Evolutionary conservation across 2,797 vertebrate genomes (phyloP).

Genomic region (Intellagama lesueurii): DNA sequence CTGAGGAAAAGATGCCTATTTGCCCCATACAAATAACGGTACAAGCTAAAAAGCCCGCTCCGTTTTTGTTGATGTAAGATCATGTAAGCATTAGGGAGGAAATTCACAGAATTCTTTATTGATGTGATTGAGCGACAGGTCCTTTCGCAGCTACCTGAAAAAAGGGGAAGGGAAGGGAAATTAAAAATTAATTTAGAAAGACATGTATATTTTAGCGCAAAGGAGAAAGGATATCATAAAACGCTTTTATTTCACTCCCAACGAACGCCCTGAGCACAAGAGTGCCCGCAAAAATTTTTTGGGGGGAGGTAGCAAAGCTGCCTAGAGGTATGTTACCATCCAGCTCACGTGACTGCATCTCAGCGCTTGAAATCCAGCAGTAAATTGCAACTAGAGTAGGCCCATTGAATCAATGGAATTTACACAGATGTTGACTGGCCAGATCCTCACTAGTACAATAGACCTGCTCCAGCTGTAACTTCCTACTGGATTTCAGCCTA

Average conservation of each 20-base stretch:
- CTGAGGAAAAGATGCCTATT: slow-evolving; percentile 43
- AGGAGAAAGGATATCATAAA: neutral
- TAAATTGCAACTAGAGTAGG: too few relatives aligned
- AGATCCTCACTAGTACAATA: too few relatives aligned
- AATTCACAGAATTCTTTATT: neutral
- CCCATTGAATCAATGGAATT: too few relatives aligned
- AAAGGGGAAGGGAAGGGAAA: neutral
- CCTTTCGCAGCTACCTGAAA: neutral
- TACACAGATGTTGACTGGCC: too few relatives aligned
- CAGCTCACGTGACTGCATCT: too few relatives aligned
- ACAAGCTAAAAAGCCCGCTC: neutral
- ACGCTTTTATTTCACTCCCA: neutral
- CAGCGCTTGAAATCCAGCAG: too few relatives aligned
- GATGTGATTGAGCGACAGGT: neutral
- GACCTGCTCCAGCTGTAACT: too few relatives aligned
- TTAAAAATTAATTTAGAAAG: too few relatives aligned
- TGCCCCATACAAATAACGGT: neutral
- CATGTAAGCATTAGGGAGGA: neutral
- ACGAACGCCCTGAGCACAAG: neutral
- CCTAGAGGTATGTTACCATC: too few relatives aligned
- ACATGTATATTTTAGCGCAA: neutral
- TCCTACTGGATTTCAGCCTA: too few relatives aligned
- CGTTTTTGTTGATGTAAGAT: neutral
- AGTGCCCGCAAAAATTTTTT: too few relatives aligned
- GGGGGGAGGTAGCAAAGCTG: too few relatives aligned